Conservation (phyloP, 2,113 vertebrate species). For the Pterocles gutturalis region DNA sequence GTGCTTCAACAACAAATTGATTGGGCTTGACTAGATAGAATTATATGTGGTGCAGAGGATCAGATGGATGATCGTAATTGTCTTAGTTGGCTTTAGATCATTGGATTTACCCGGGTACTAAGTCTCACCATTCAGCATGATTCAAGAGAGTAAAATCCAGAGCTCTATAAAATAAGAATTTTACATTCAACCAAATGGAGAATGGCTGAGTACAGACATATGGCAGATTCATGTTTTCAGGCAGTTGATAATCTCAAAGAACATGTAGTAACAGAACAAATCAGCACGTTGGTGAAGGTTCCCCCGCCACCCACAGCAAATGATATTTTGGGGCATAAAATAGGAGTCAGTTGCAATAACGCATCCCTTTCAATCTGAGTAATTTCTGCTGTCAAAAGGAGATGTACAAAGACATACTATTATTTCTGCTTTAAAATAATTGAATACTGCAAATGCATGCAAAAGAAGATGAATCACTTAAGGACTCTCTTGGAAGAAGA, state of each 20-base stretch:
- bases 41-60: neutral
- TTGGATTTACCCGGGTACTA: neutral
- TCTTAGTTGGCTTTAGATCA: neutral
- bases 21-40: neutral
- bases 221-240: conserved; percentile 51
- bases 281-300: conserved; percentile 37
- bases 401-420: neutral
- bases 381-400: conserved; percentile 38
- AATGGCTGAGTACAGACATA: conserved; percentile 50
- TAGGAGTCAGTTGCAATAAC: conserved; percentile 52
- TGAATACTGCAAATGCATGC: neutral
- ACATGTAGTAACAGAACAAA: conserved; percentile 73
- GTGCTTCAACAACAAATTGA: neutral
- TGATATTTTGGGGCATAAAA: conserved; percentile 62
- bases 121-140: conserved; percentile 1
- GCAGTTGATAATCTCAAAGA: conserved; percentile 58
- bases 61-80: neutral
- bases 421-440: conserved; percentile 31
- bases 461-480: neutral
- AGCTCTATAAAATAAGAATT: neutral
- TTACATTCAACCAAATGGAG: conserved; percentile 32
- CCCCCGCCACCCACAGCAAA: conserved; percentile 43
- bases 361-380: conserved; percentile 47
- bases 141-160: conserved; percentile 21
- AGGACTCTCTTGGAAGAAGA: neutral